Conservation (phyloP, 2,888 invertebrate genomes). For the Cabera pusaria region DNA sequence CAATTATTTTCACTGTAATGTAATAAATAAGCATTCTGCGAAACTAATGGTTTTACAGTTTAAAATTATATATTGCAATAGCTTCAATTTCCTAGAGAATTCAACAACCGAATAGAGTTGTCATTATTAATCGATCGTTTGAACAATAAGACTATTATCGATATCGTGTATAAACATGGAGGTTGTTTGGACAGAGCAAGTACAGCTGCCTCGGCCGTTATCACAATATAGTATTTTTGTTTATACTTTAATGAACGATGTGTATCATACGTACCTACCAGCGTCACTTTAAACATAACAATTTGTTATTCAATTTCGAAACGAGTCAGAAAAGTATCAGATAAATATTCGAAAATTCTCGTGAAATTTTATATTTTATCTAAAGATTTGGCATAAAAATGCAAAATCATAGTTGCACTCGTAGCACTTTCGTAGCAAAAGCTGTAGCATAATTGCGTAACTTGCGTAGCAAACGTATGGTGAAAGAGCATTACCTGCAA, state of each 20-base stretch:
- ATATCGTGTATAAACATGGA: constrained; percentile 47
- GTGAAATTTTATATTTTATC: no score
- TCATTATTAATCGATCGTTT: constrained; percentile 38
- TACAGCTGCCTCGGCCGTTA: constrained; percentile 26
- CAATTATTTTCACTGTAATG: constrained; percentile 1
- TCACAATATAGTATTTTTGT: constrained; percentile 27
- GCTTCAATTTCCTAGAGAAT: no score
- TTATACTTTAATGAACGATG: constrained; percentile 1
- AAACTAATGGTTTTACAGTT: no score
- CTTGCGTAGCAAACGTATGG: constrained; percentile 6
- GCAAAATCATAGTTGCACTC: background rate
- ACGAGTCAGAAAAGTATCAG: no score
- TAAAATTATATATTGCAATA: no score
- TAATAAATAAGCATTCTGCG: background rate
- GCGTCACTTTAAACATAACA: no score
- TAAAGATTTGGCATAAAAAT: no score
- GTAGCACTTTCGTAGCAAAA: constrained; percentile 13
- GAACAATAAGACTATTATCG: constrained; percentile 46
- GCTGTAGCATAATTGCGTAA: constrained; percentile 4
- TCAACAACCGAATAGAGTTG: constrained; percentile 36
- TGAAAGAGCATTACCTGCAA: no score
- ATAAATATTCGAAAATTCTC: no score
- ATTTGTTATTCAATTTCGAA: no score
- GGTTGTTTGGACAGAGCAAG: constrained; percentile 39
- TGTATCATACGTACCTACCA: background rate